Percentiles rank a stretch among this genome's conserved stretches.
These are phyloP conservation scores for Phalera bucephala DNA, from an alignment of 2,888 invertebrate genomes.

Conservation along the genomic window DNA sequence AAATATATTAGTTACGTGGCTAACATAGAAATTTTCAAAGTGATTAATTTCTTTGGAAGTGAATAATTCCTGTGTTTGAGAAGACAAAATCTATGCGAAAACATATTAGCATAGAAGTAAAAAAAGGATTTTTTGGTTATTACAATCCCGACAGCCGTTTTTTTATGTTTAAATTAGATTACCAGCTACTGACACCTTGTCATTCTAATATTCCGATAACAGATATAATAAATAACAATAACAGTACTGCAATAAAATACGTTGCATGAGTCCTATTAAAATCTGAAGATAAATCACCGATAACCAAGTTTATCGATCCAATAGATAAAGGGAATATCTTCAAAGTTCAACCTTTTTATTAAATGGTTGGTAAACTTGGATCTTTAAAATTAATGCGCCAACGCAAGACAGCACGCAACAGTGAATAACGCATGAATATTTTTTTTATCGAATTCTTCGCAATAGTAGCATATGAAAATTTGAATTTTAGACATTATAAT, in stretches of 20 bases:
- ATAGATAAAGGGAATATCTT: neutral
- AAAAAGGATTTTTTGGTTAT: no score
- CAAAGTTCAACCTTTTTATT: neutral
- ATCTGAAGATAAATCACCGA: slow-evolving; percentile 21
- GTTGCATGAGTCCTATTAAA: slow-evolving; percentile 41
- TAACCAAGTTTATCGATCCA: neutral
- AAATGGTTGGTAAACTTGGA: neutral
- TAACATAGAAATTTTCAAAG: slow-evolving; percentile 73
- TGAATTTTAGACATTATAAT: slow-evolving; percentile 13
- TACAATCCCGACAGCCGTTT: no score
- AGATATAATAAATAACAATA: slow-evolving; percentile 27
- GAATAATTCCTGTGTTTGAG: slow-evolving; percentile 30
- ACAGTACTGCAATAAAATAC: slow-evolving; percentile 28
- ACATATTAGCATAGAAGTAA: slow-evolving; percentile 13
- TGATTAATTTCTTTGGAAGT: slow-evolving; percentile 65
- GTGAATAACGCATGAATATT: no score
- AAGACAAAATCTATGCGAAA: slow-evolving; percentile 19
- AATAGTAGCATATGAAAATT: slow-evolving; percentile 12
- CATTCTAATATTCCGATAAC: slow-evolving; percentile 51
- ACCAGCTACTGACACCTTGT: slow-evolving; percentile 65
- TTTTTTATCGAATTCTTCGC: slow-evolving; percentile 18
- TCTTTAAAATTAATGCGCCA: neutral
- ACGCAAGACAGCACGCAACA: slow-evolving; percentile 14
- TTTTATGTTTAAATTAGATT: no score
- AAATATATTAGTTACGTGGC: slow-evolving; percentile 68